phyloP scores from a whole-genome alignment of 2,797 vertebrate genomes.

The Characodon lateralis region DNA sequence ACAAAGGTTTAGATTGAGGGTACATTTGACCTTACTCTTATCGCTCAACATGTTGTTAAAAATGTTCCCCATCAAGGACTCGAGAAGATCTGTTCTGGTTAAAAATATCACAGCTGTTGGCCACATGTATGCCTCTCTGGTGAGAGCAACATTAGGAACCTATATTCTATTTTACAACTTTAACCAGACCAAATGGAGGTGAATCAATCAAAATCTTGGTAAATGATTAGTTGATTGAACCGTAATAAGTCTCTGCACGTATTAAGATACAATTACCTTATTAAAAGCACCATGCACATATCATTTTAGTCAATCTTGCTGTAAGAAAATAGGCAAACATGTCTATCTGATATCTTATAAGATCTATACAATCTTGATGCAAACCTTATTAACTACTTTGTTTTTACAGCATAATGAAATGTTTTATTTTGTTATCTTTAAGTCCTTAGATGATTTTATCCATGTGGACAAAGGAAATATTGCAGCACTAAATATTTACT shows the following conservation, averaged over 20 bases:
- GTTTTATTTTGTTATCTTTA: not conserved
- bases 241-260: not conserved
- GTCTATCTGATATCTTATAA: not conserved
- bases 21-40: not conserved
- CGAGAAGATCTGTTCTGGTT: slow-evolving; percentile 12
- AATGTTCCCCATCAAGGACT: not conserved
- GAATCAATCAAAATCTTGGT: not conserved
- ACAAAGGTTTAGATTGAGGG: not conserved
- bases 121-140: slow-evolving; percentile 30
- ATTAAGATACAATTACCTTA: not conserved
- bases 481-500: not conserved
- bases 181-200: not conserved
- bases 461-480: not conserved
- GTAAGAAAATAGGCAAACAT: not conserved
- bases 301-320: not conserved
- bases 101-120: slow-evolving; percentile 38
- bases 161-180: not conserved
- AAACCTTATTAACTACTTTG: not conserved
- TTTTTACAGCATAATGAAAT: not conserved
- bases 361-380: not conserved
- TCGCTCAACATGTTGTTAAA: not conserved
- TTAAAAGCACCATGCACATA: not conserved
- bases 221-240: too few species aligned
- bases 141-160: slow-evolving; percentile 20
- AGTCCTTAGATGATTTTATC: not conserved